Base-by-base conservation (phyloP, 2,888 invertebrate species). In the Spisula subtruncata region DNA sequence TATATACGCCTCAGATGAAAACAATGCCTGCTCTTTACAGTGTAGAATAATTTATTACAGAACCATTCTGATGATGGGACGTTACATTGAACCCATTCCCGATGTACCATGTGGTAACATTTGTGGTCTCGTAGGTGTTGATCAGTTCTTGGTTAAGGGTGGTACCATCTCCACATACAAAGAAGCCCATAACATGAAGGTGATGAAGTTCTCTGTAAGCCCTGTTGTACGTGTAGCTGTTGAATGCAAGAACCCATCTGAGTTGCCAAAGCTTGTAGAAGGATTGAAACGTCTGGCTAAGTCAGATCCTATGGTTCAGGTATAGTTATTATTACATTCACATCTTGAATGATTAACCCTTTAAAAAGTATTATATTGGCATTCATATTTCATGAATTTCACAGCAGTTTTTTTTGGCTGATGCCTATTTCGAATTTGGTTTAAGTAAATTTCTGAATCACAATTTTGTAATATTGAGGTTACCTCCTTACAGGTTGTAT, bases 31-130 rank as follows among this genome's bases (percentile, higher is more conserved):
- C 8, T 5, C 8, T 41, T 41, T 41, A 41, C 8, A n/a, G n/a
- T 41, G 41, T 41, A 41, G 41, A 5, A 41, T 51, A 51, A 20
- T 25, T 48, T 48, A 0, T 87, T 87, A 32, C 92, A 97, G 99
- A 97, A 99, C 99, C 91, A 99, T 99, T 97, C 98, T 99, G 96
- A 99, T 99, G 99, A 99, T 99, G 99, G 99, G 99, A 94, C 98
- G 99, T 97, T 99, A 99, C 96, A 98, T 98, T 91, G 99, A 99
- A 97, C 99, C 99, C 93, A 99, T 99, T 96, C 99, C 99, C 97
- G 99, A 99, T 97, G 99, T 99, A 93, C 99, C 99, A 91, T 99
- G 98, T 94, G 99, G 99, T 96, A 99, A 99, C 98, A 99, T 99
- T 97, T 99, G 99, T 97, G 99, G 99, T 97, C 98, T 99, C 96